These are phyloP conservation scores for Chrysolina oricalcia DNA, from an alignment of 2,888 invertebrate genomes.

Conservation along the genomic window DNA sequence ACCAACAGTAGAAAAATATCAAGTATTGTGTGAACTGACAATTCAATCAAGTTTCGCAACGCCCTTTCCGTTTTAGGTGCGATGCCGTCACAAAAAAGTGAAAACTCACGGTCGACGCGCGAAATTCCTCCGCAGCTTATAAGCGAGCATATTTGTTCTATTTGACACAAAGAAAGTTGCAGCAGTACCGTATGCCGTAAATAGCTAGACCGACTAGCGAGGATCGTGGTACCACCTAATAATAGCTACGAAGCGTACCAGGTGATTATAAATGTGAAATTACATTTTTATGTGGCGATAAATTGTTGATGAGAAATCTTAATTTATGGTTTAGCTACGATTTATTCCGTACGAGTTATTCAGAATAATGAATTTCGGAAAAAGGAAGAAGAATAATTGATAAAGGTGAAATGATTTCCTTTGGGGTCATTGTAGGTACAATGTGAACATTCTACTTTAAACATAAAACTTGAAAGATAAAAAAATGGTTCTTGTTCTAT, in stretches of 20 bases:
- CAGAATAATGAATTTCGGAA: constrained; percentile 1
- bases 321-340: neutral
- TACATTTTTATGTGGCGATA: constrained; percentile 21
- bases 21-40: no score
- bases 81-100: constrained; percentile 30
- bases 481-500: no score
- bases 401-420: neutral
- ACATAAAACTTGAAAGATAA: no score
- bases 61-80: constrained; percentile 7
- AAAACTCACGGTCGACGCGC: constrained; percentile 21
- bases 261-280: constrained; percentile 17
- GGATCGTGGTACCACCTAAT: neutral
- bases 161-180: constrained; percentile 27
- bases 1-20: neutral
- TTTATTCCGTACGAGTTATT: constrained; percentile 8
- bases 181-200: constrained; percentile 1
- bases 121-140: neutral
- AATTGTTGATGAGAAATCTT: constrained; percentile 16
- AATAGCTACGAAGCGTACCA: constrained; percentile 4
- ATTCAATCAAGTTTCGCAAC: constrained; percentile 3
- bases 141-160: neutral
- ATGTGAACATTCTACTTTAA: no score
- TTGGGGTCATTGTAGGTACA: neutral
- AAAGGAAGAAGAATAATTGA: neutral
- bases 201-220: neutral